Evolutionary conservation across 2,888 invertebrate species (phyloP), one percentile per base, ranked within the genome.

Genomic region (Leucophora obtusa): DNA sequence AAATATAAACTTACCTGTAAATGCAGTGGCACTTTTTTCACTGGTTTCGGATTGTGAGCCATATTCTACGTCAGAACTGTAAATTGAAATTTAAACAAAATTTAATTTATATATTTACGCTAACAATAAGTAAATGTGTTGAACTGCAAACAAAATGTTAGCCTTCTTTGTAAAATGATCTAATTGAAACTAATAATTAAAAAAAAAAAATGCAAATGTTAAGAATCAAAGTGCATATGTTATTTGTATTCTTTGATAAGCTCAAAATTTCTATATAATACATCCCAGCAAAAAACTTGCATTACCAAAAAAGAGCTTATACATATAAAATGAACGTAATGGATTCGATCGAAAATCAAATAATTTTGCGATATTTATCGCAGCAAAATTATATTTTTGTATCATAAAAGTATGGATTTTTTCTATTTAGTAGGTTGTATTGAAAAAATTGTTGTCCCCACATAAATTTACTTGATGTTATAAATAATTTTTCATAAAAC

Each of bases 1-100:
- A 15, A 24, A 43, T 7, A 6, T 28, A 7, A 54, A 15, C 21
- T 93, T 91, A 97, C 95, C 94, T 96, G 96, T 87, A 96, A 92
- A 91, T 97, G 97, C 89, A 98, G 96, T 76, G 97, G 97, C 80
- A 97, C 97, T 92, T 98, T 97, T 91, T 97, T 97, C 84, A 97
- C 96, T 83, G 96, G 96, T 84, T 96, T 95, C 85, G 93, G 88
- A 82, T 86, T 88, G 58, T 86, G 85, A 72, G 88, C 86, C 89
- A 89, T 89, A 9, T 28, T 69, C 17, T 47, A 38, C 38, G 8
- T 70, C 17, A 35, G 8, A 28, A 58, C 56, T 68, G 17, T 24
- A 51, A 56, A 38, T 43, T 58, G 10, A 58, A 69, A 56, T 62
- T 24, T 15, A 56, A 60, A 33, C 14, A 60, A 28, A 50, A 50